Evolutionary conservation across 2,888 invertebrate species (phyloP), one percentile per base, ranked within the genome.

Genomic region (Heliconius ismenius): DNA sequence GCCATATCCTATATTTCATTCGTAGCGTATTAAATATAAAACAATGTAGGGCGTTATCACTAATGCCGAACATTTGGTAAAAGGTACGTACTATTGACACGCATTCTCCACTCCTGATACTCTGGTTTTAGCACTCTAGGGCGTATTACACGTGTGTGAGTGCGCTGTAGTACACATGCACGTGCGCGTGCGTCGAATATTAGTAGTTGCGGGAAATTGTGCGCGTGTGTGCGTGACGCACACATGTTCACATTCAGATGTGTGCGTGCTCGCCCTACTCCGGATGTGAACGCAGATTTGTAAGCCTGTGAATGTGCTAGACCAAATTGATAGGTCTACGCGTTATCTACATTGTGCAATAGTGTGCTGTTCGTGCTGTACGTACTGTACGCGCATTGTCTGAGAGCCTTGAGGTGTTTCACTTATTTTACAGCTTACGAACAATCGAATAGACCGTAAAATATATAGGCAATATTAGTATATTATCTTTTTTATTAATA

Each of bases 261-360:
- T 73, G 73, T 73, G 62, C 82, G 81, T 82, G 81, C 78, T 81
- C 88, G 90, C 91, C 91, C 91, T 90, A 89, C 91, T 93, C 92
- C 92, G 93, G 93, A 94, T 93, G 91, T 89, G 87, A 90, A 86
- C 90, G 88, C 91, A 91, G 92, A 92, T 91, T 92, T 89, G 89
- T 89, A 87, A 83, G 89, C 84, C 85, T 89, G 90, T 90, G 91
- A 91, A 91, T 90, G 88, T 89, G 85, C 91, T 92, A 92, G 90
- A 90, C 92, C 86, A 88, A 91, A 91, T 89, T 90, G 90, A 92
- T 91, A 91, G 87, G 83, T 88, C 87, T 86, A 85, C 86, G 85
- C 88, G 87, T 89, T 91, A 90, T 90, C 90, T 90, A 83, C 80
- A 84, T 88, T 88, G 87, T 86, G 82, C 81, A 83, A 81, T 84